Percentiles rank a stretch among this genome's conserved stretches.
These are phyloP conservation scores for Oceanodroma leucorhoa DNA, from an alignment of 2,797 vertebrate species.

Conservation along the genomic window DNA sequence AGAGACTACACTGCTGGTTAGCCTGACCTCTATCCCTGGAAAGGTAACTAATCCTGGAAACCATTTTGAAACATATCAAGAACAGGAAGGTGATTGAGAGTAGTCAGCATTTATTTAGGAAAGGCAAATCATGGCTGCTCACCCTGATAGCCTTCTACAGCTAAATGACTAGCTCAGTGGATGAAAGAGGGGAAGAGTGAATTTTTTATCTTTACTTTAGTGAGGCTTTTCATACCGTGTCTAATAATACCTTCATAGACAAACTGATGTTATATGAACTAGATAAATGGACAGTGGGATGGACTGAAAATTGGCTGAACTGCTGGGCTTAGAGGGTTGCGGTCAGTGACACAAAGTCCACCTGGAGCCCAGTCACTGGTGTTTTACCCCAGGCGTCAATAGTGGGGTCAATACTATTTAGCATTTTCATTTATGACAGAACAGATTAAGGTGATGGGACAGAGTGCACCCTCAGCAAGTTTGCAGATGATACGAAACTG, in stretches of 20 bases:
- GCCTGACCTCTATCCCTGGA: background rate
- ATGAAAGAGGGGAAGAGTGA: background rate
- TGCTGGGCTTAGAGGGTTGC: background rate
- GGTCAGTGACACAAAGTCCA: background rate
- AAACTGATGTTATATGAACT: background rate
- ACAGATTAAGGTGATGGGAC: background rate
- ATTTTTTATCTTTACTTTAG: background rate
- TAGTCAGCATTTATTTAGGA: background rate
- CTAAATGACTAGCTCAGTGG: background rate
- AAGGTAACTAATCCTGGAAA: background rate
- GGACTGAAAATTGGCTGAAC: background rate
- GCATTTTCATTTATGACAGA: background rate
- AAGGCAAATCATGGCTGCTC: background rate
- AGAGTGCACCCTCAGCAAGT: background rate
- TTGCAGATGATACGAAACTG: background rate
- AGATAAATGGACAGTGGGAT: background rate
- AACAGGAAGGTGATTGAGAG: background rate
- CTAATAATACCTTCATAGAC: background rate
- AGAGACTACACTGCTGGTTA: background rate
- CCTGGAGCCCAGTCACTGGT: background rate
- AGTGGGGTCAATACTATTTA: background rate
- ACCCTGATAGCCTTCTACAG: background rate
- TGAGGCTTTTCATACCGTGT: background rate
- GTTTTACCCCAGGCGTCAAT: background rate
- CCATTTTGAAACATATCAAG: background rate